Percentiles rank a stretch among this genome's conserved stretches.
These are phyloP conservation scores for Sphecodes monilicornis DNA, from an alignment of 2,888 invertebrate genomes.

Conservation along the genomic window DNA sequence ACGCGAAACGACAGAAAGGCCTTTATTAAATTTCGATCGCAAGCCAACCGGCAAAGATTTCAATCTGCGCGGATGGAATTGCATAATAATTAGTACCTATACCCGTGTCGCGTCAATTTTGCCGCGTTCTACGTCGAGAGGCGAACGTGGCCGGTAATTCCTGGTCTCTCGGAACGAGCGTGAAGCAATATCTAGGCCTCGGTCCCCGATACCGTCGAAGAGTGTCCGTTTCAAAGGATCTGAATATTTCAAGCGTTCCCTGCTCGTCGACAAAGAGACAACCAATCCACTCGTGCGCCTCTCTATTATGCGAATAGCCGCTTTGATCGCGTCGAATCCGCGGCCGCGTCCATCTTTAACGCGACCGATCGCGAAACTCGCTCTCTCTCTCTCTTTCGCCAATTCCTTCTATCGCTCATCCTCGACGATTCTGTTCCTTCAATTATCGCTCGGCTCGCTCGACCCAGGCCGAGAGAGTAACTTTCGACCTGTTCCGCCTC, in stretches of 20 bases:
- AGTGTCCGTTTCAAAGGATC: conserved; percentile 18
- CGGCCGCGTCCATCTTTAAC: conserved; percentile 5
- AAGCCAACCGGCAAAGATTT: neutral
- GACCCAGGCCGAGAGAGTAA: neutral
- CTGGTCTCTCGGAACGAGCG: neutral
- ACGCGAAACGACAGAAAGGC: neutral
- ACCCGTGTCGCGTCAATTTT: neutral
- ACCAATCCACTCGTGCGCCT: conserved; percentile 6
- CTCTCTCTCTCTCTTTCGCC: neutral
- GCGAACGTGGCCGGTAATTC: neutral
- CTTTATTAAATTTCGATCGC: neutral
- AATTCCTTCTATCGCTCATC: neutral
- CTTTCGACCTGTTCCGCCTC: conserved; percentile 1
- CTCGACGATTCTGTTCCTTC: neutral
- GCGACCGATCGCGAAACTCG: neutral
- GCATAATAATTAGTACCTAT: conserved; percentile 2
- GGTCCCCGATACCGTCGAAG: conserved; percentile 13
- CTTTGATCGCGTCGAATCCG: conserved; percentile 19
- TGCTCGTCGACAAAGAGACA: neutral
- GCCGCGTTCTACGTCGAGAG: neutral
- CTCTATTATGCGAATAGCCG: conserved; percentile 33
- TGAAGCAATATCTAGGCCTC: neutral
- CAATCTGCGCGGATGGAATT: neutral
- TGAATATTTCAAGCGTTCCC: conserved; percentile 17
- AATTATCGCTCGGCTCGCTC: neutral